phyloP scores from a whole-genome alignment of 2,888 invertebrate genomes.

The Dinocampus coccinellae region DNA sequence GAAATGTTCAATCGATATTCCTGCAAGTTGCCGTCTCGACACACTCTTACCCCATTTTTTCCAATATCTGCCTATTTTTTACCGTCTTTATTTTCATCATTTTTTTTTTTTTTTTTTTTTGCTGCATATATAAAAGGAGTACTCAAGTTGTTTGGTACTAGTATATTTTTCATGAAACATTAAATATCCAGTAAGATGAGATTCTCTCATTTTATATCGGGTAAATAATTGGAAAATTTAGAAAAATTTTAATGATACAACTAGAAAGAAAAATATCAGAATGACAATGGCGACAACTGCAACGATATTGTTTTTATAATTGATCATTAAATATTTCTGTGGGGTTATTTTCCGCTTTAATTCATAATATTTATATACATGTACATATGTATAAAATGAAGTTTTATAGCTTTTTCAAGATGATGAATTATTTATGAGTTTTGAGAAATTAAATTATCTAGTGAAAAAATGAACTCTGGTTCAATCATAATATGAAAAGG shows the following conservation, averaged over 20 bases:
- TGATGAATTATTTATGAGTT: constrained; percentile 9
- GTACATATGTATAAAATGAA: not conserved
- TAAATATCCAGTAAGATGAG: constrained; percentile 57
- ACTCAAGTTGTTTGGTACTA: constrained; percentile 7
- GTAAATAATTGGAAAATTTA: not conserved
- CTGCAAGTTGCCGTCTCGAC: constrained; percentile 42
- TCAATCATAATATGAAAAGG: not conserved
- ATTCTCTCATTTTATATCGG: constrained; percentile 53
- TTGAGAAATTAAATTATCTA: not conserved
- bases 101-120: constrained; percentile 42
- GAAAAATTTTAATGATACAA: not conserved
- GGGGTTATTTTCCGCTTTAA: not conserved
- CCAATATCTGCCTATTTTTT: constrained; percentile 18
- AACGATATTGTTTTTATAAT: not conserved
- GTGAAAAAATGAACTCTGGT: not conserved
- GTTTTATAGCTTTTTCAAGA: not conserved
- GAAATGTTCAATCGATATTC: constrained; percentile 65
- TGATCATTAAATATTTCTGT: not conserved
- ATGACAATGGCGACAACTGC: not conserved
- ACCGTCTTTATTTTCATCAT: constrained; percentile 29
- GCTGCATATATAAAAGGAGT: not conserved
- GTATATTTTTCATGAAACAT: constrained; percentile 60
- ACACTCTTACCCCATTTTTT: constrained; percentile 27
- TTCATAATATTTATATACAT: not conserved
- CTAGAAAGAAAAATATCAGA: not conserved